Conservation (phyloP, 2,113 vertebrate species). For the Helogale parvula region DNA sequence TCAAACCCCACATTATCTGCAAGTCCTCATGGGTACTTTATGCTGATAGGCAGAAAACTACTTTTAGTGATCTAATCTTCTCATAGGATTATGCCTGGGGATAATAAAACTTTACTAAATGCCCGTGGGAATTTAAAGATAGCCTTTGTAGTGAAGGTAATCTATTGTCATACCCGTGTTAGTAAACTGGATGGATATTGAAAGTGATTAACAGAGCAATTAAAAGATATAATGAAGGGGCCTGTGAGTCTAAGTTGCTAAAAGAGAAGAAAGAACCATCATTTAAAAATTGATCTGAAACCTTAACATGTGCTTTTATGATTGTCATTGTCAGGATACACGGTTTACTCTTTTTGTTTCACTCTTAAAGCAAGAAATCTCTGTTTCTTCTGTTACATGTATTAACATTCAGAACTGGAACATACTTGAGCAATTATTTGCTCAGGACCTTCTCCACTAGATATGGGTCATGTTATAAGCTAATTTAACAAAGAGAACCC, state of each 20-base stretch:
- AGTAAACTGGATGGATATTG: slow-evolving; percentile 46
- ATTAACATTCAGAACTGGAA: not conserved
- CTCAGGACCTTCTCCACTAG: not conserved
- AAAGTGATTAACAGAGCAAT: slow-evolving; percentile 71
- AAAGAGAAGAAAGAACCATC: slow-evolving; percentile 30
- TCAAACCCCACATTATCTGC: not conserved
- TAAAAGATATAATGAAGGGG: slow-evolving; percentile 42
- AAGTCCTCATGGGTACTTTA: not conserved
- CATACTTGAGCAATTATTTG: not conserved
- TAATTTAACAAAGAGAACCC: not conserved
- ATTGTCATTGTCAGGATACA: not conserved
- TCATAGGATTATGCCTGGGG: slow-evolving; percentile 75
- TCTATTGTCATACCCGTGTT: slow-evolving; percentile 55
- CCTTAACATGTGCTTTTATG: slow-evolving; percentile 31
- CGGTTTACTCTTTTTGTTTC: not conserved
- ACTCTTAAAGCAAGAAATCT: not conserved
- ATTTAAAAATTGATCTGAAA: slow-evolving; percentile 53
- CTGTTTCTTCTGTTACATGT: not conserved
- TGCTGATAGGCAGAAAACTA: slow-evolving; percentile 48
- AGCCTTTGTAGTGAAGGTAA: slow-evolving; percentile 68
- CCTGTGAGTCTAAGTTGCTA: slow-evolving; percentile 19
- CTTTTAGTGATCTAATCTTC: slow-evolving; percentile 74
- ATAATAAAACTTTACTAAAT: slow-evolving; percentile 75
- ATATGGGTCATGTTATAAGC: not conserved
- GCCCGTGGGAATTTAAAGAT: slow-evolving; percentile 76